Conservation (phyloP, 2,888 invertebrate species). For the Rugalucina vietnamica region DNA sequence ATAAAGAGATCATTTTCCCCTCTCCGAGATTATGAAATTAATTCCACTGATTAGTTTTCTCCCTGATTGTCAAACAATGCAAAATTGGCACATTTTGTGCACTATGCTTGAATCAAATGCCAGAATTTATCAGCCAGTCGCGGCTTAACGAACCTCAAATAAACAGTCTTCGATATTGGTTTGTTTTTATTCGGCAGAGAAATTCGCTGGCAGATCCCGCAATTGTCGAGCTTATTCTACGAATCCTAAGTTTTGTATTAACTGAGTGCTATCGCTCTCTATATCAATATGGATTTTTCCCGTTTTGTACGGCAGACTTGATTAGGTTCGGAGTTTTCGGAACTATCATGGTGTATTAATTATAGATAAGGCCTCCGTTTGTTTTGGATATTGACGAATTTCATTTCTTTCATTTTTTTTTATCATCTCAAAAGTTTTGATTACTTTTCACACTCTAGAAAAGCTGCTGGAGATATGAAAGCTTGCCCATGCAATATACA, state of each 20-base stretch:
- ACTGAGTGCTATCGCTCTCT: conserved; percentile 53
- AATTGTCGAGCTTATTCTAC: conserved; percentile 45
- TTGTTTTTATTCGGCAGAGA: conserved; percentile 51
- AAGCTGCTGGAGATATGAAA: too few species aligned
- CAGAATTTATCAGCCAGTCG: conserved; percentile 47
- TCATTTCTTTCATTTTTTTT: conserved; percentile 47
- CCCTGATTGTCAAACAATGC: conserved; percentile 61
- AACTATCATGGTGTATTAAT: conserved; percentile 67
- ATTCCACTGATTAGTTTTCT: conserved; percentile 61
- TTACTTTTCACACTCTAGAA: neutral
- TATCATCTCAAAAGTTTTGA: neutral
- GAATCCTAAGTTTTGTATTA: conserved; percentile 60
- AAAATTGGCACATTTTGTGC: conserved; percentile 49
- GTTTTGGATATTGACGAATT: conserved; percentile 59
- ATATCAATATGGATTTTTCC: conserved; percentile 64
- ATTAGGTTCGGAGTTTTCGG: conserved; percentile 63
- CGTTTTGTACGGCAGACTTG: conserved; percentile 48
- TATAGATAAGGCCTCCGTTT: conserved; percentile 66
- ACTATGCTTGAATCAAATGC: conserved; percentile 45
- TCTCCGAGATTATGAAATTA: conserved; percentile 64
- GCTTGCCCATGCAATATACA: too few species aligned
- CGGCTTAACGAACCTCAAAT: conserved; percentile 57
- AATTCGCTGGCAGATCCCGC: conserved; percentile 51
- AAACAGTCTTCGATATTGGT: conserved; percentile 61
- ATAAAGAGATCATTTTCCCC: conserved; percentile 63